A percentile compares a stretch with the other conserved stretches of the same genome.
Conservation (phyloP, 2,888 invertebrate species). For the Habroteleia sp. region DNA sequence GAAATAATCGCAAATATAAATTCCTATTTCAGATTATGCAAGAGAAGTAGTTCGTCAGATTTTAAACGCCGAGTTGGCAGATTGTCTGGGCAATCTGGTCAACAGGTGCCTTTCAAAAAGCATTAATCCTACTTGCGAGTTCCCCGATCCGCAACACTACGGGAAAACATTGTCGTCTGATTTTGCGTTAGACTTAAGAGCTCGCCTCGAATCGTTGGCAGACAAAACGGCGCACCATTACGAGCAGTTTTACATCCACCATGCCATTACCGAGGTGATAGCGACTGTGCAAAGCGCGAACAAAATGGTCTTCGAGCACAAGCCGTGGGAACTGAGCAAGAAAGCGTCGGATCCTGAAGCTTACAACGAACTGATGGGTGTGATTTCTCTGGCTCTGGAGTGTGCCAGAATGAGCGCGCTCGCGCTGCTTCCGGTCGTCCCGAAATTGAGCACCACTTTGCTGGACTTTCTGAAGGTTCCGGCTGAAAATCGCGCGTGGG, state of each 20-base stretch:
- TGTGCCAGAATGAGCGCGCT: constrained; percentile 90
- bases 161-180: constrained; percentile 80
- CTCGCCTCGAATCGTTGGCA: constrained; percentile 82
- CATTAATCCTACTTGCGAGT: constrained; percentile 90
- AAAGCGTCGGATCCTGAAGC: constrained; percentile 79
- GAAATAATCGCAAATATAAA: constrained; percentile 1
- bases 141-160: constrained; percentile 85
- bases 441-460: constrained; percentile 86
- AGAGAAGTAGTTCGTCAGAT: constrained; percentile 87
- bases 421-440: constrained; percentile 92
- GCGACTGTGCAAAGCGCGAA: constrained; percentile 89
- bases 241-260: constrained; percentile 89
- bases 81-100: constrained; percentile 94
- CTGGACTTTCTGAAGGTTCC: constrained; percentile 86
- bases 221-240: constrained; percentile 87
- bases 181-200: constrained; percentile 83
- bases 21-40: constrained; percentile 88
- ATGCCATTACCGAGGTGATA: constrained; percentile 90
- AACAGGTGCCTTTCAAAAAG: constrained; percentile 89
- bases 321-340: constrained; percentile 94
- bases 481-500: constrained; percentile 82
- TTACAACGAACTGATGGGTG: constrained; percentile 85
- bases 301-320: constrained; percentile 90
- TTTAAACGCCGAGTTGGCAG: constrained; percentile 94
- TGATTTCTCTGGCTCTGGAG: constrained; percentile 93